Evolutionary conservation across 1,140 invertebrate species (phyloP).

Genomic region (Drosophila lini): DNA sequence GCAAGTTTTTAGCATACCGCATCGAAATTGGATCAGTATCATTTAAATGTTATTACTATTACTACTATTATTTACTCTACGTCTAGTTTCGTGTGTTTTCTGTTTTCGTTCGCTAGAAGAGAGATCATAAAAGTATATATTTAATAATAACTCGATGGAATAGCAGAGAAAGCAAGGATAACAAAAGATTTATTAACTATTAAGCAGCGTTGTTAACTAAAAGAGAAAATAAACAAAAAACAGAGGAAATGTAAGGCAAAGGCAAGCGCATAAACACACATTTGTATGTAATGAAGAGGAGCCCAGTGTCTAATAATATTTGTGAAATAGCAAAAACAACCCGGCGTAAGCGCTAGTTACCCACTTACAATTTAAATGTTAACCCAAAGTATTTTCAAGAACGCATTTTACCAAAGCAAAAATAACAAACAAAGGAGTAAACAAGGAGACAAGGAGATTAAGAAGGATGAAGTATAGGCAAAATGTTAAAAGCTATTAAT

Average conservation of each 20-base stretch:
- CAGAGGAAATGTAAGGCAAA: slow-evolving; percentile 10
- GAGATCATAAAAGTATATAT: slow-evolving; percentile 30
- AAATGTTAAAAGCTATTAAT: slow-evolving; percentile 40
- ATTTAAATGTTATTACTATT: slow-evolving; percentile 38
- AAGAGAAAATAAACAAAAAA: slow-evolving; percentile 26
- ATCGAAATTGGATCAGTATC: slow-evolving; percentile 58
- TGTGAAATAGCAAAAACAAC: slow-evolving; percentile 59
- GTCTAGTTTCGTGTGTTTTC: slow-evolving; percentile 56
- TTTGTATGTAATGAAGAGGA: slow-evolving; percentile 69
- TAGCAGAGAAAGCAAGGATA: slow-evolving; percentile 14
- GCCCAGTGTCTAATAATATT: slow-evolving; percentile 67
- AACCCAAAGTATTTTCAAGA: slow-evolving; percentile 81
- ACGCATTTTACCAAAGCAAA: slow-evolving; percentile 72
- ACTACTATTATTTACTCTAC: slow-evolving; percentile 44
- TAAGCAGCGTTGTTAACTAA: slow-evolving; percentile 80
- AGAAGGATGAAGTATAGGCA: slow-evolving; percentile 13
- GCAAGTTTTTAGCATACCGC: slow-evolving; percentile 42
- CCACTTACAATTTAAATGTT: slow-evolving; percentile 73
- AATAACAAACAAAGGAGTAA: slow-evolving; percentile 36
- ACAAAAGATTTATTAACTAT: slow-evolving; percentile 68
- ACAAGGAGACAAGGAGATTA: slow-evolving; percentile 1
- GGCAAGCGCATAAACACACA: slow-evolving; percentile 36
- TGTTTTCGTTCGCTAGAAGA: slow-evolving; percentile 32
- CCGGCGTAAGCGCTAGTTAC: slow-evolving; percentile 54
- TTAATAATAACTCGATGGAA: slow-evolving; percentile 26